A percentile compares a stretch with the other conserved stretches of the same genome.
Conservation (phyloP, 2,113 vertebrate species). For the Jacana jacana region DNA sequence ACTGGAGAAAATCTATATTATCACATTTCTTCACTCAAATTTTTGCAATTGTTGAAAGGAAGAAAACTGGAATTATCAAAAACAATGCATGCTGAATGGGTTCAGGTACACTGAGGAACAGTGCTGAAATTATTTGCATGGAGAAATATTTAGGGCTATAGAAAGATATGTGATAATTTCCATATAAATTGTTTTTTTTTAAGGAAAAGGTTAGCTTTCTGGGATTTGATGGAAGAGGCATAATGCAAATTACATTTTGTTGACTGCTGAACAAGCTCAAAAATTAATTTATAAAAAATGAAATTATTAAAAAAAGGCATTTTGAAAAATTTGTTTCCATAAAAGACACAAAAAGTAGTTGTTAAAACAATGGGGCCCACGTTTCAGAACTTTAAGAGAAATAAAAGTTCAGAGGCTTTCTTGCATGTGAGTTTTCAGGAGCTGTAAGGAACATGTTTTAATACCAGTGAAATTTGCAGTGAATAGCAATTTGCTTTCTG, state of each 20-base stretch:
- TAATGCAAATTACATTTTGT: background rate
- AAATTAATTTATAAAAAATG: background rate
- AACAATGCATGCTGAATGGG: background rate
- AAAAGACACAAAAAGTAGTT: background rate
- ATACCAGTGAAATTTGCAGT: background rate
- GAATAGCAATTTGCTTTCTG: background rate
- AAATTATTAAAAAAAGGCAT: background rate
- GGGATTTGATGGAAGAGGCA: background rate
- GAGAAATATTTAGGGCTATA: background rate
- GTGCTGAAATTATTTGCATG: background rate
- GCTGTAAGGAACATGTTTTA: background rate
- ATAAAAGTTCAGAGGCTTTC: background rate
- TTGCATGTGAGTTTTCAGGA: background rate
- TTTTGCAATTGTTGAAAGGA: background rate
- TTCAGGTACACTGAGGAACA: background rate
- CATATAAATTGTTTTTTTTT: constrained; percentile 16
- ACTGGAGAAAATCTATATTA: background rate
- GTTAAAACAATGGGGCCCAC: background rate
- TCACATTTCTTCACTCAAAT: background rate
- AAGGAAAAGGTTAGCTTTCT: background rate
- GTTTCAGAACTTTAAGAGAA: background rate
- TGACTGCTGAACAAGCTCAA: background rate
- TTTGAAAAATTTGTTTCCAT: background rate
- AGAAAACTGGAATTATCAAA: background rate
- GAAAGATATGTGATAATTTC: constrained; percentile 7